phyloP scores from a whole-genome alignment of 2,888 invertebrate genomes.

The Alsophila aescularia region DNA sequence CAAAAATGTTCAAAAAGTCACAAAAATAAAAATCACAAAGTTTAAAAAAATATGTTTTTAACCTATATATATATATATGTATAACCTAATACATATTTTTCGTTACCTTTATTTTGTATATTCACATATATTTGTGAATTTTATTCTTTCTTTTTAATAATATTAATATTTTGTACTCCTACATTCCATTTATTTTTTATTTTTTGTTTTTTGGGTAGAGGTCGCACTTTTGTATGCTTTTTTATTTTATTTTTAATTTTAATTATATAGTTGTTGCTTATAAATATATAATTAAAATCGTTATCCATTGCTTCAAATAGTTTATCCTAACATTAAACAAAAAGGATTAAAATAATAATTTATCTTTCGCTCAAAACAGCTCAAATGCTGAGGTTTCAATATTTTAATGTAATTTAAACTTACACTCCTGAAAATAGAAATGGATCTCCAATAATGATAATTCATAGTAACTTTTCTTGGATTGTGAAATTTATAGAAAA shows the following conservation, averaged over 20 bases:
- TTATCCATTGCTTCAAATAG: slow-evolving; percentile 37
- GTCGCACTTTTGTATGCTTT: slow-evolving; percentile 6
- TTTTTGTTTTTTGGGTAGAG: slow-evolving; percentile 20
- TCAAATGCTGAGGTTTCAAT: slow-evolving; percentile 34
- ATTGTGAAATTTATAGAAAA: too few species aligned
- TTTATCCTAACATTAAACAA: slow-evolving; percentile 24
- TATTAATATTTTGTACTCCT: slow-evolving; percentile 21
- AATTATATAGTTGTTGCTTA: slow-evolving; percentile 9
- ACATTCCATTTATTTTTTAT: slow-evolving; percentile 34
- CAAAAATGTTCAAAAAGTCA: too few species aligned
- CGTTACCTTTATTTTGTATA: background rate
- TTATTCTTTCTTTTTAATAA: background rate
- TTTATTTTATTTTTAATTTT: slow-evolving; percentile 14
- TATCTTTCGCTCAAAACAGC: slow-evolving; percentile 48
- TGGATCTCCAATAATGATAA: too few species aligned
- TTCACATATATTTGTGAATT: slow-evolving; percentile 17
- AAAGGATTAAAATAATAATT: background rate
- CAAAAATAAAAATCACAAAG: too few species aligned
- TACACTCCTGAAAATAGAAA: too few species aligned
- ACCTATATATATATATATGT: too few species aligned
- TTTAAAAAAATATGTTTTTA: too few species aligned
- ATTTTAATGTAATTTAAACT: too few species aligned
- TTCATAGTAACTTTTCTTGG: too few species aligned
- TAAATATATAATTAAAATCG: slow-evolving; percentile 23
- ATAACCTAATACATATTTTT: background rate